phyloP scores from a whole-genome alignment of 2,797 vertebrate genomes.

The Antrozous pallidus region DNA sequence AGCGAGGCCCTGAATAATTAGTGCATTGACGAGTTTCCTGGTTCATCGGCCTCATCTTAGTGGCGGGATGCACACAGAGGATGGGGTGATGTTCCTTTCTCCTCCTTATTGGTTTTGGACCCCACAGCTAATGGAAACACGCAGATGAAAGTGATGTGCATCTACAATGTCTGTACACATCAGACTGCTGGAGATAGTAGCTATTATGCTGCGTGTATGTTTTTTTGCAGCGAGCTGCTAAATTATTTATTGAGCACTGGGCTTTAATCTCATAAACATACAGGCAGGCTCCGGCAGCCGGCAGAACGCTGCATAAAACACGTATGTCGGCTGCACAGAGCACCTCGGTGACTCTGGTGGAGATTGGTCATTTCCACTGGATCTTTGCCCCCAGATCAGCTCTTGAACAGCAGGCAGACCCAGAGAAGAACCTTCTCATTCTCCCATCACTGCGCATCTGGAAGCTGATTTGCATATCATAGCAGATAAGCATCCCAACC shows the following conservation, averaged over 20 bases:
- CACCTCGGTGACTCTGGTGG: background rate
- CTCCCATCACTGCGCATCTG: constrained; percentile 9
- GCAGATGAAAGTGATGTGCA: constrained; percentile 72
- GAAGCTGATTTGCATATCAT: constrained; percentile 10
- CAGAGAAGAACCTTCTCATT: constrained; percentile 2
- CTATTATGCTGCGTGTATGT: constrained; percentile 58
- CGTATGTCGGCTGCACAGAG: background rate
- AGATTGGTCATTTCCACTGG: background rate
- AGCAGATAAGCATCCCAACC: background rate
- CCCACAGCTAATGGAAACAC: constrained; percentile 49
- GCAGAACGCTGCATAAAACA: constrained; percentile 36
- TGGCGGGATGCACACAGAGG: background rate
- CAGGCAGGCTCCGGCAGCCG: constrained; percentile 20
- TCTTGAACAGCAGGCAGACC: constrained; percentile 51
- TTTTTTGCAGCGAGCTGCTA: constrained; percentile 76
- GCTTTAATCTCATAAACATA: constrained; percentile 85
- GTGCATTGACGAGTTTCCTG: background rate
- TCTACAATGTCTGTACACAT: constrained; percentile 78
- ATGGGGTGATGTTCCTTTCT: background rate
- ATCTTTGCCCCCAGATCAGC: constrained; percentile 35
- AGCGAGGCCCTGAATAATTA: constrained; percentile 36
- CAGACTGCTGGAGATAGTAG: constrained; percentile 71
- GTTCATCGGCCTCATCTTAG: background rate
- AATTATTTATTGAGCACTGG: constrained; percentile 84
- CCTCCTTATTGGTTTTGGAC: constrained; percentile 29